Conservation (phyloP, 1,140 invertebrate species). For the Calycopis cecrops region DNA sequence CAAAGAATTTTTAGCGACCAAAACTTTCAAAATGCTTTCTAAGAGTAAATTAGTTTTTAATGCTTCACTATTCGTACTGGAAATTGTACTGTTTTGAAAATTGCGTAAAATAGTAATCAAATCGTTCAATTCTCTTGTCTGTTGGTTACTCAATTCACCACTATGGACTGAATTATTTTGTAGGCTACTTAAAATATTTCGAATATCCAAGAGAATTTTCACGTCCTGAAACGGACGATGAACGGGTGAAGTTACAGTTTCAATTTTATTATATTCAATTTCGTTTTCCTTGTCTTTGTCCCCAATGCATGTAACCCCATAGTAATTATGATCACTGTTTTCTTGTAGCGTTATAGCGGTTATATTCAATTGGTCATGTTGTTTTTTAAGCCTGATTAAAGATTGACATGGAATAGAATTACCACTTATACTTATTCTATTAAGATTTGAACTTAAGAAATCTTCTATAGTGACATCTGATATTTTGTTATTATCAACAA, state of each 20-base stretch:
- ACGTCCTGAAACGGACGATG: too few relatives aligned
- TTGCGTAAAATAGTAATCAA: neutral
- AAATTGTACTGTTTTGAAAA: neutral
- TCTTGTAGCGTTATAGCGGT: slow-evolving; percentile 2
- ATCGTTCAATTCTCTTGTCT: too few relatives aligned
- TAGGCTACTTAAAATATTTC: neutral
- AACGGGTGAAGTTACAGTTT: neutral
- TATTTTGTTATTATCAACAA: slow-evolving; percentile 19
- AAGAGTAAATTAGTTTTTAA: slow-evolving; percentile 15
- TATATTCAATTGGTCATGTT: neutral
- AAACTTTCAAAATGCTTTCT: slow-evolving; percentile 18
- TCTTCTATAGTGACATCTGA: neutral
- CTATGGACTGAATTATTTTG: neutral
- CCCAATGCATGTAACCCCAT: slow-evolving; percentile 36
- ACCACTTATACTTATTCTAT: slow-evolving; percentile 28
- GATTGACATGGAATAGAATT: slow-evolving; percentile 34
- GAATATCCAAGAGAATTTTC: neutral
- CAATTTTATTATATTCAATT: neutral
- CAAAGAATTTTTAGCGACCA: slow-evolving; percentile 1
- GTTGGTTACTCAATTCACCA: neutral
- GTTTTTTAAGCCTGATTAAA: slow-evolving; percentile 25
- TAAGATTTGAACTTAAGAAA: slow-evolving; percentile 4
- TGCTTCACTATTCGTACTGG: slow-evolving; percentile 6
- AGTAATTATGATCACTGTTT: slow-evolving; percentile 29
- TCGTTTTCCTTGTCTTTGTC: neutral